A percentile compares a stretch with the other conserved stretches of the same genome.
These are phyloP conservation scores for Silurus meridionalis DNA, from an alignment of 2,113 vertebrate genomes.

Conservation along the genomic window DNA sequence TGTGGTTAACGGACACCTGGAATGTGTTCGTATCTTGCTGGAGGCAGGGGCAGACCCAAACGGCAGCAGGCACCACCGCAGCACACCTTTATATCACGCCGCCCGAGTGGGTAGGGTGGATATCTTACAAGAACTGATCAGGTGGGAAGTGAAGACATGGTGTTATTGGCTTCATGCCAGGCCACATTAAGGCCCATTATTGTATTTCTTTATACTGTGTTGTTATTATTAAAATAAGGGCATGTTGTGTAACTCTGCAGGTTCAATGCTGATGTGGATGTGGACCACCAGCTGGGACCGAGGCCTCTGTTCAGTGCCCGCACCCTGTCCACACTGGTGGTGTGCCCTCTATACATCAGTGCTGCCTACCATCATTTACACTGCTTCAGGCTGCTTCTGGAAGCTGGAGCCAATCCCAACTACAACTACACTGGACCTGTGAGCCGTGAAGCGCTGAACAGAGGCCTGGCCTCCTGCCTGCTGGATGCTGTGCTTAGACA, in stretches of 20 bases:
- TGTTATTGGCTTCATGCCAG: neutral
- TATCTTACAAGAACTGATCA: slow-evolving; percentile 86
- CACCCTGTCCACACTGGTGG: slow-evolving; percentile 86
- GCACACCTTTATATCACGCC: slow-evolving; percentile 88
- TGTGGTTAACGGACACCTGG: slow-evolving; percentile 88
- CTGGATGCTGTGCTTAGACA: slow-evolving; percentile 89
- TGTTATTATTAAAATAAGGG: neutral
- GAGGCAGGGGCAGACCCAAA: slow-evolving; percentile 89
- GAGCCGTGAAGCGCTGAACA: slow-evolving; percentile 76
- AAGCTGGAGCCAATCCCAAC: slow-evolving; percentile 88
- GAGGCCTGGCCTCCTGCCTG: slow-evolving; percentile 84
- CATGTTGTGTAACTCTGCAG: slow-evolving; percentile 61
- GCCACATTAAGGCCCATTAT: neutral
- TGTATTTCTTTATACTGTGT: neutral
- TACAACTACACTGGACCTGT: slow-evolving; percentile 88
- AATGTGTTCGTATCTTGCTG: slow-evolving; percentile 86
- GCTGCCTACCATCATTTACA: slow-evolving; percentile 90
- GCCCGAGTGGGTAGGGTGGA: slow-evolving; percentile 84
- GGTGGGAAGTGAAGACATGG: slow-evolving; percentile 62
- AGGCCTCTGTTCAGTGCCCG: slow-evolving; percentile 73
- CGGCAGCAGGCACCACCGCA: slow-evolving; percentile 90
- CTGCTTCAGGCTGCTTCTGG: slow-evolving; percentile 86
- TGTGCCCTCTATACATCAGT: slow-evolving; percentile 91
- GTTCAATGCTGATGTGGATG: slow-evolving; percentile 87
- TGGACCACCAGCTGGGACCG: slow-evolving; percentile 80